Evolutionary conservation across 2,797 vertebrate genomes (phyloP), one percentile per base, ranked within the genome.

Genomic region (Merluccius polli): DNA sequence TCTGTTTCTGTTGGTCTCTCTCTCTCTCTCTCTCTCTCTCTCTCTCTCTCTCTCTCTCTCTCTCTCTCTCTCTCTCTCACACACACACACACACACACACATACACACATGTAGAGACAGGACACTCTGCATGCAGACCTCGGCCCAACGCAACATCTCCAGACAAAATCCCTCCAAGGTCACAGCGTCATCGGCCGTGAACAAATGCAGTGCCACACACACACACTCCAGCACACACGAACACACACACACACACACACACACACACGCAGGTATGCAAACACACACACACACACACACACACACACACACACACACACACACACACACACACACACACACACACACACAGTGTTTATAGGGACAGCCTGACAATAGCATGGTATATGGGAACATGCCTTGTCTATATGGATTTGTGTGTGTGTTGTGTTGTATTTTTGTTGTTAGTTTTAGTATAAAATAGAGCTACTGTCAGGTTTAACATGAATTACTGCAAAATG

Each of bases 231-330:
- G 59, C 24, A 65, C 24, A 18, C 41, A 48, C 36, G 10, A 3
- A 48, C 41, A 48, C 41, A 48, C 41, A 48, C 41, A 48, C 52
- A 24, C 52, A 29, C 59, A 65, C 10, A 65, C 59, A 65, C 59
- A 65, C 59, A 63, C 52, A 63, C 52, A 63, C 52, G 24, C 52
- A n/a, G n/a, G 24, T n/a, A 63, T n/a, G 11, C 52, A 24, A n/a
- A 15, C 52, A 27, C n/a, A 63, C 48, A n/a, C 48, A 52, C 48
- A 21, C 18, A 6, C 21, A 63, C 52, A 63, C 48, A 63, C n/a
- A 24, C 52, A 78, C 0, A 85, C 79, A 10, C 94, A 44, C 38
- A 44, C 38, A 44, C 38, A 44, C 38, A 44, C 38, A 44, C 38
- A 44, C 38, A 44, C 36, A 36, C 36, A 36, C 36, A 36, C 36